Conservation (phyloP, 2,797 vertebrate species). For the Odontamblyopus rebecca region DNA sequence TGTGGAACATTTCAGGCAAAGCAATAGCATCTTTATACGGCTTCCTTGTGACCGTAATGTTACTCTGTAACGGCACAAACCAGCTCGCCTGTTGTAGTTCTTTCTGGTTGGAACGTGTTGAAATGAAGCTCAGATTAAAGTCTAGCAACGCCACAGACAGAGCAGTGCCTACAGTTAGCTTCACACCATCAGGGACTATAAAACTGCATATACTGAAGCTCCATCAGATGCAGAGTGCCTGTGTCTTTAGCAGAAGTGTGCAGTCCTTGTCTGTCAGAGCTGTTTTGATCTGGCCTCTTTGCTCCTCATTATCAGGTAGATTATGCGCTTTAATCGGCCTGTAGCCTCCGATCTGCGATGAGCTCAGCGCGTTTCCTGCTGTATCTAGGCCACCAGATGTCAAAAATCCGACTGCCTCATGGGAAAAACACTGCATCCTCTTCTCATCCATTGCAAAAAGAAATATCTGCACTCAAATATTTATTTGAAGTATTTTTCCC, state of each 20-base stretch:
- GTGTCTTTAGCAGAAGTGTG: background rate
- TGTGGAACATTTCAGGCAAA: too few relatives aligned
- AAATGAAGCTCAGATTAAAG: too few relatives aligned
- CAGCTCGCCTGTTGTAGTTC: too few relatives aligned
- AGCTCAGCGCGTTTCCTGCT: conserved; percentile 59
- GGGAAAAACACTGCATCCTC: background rate
- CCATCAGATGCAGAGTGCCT: too few relatives aligned
- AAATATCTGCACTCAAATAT: background rate
- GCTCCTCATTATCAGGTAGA: conserved; percentile 63
- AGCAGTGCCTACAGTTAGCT: too few relatives aligned
- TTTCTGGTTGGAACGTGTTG: too few relatives aligned
- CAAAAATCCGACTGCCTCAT: conserved; percentile 42
- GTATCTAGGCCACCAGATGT: conserved; percentile 73
- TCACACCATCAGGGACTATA: too few relatives aligned
- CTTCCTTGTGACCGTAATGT: too few relatives aligned
- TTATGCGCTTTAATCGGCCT: conserved; percentile 61
- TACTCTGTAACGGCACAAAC: too few relatives aligned
- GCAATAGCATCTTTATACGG: too few relatives aligned
- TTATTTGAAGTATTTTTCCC: background rate
- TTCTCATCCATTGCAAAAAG: background rate
- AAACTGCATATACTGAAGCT: too few relatives aligned
- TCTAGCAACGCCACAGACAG: too few relatives aligned
- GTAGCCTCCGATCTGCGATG: conserved; percentile 61
- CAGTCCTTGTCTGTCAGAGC: background rate
- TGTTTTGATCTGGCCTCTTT: conserved; percentile 39